Evolutionary conservation across 1,140 invertebrate species (phyloP), one percentile per base, ranked within the genome.

Genomic region (Adelges cooleyi): DNA sequence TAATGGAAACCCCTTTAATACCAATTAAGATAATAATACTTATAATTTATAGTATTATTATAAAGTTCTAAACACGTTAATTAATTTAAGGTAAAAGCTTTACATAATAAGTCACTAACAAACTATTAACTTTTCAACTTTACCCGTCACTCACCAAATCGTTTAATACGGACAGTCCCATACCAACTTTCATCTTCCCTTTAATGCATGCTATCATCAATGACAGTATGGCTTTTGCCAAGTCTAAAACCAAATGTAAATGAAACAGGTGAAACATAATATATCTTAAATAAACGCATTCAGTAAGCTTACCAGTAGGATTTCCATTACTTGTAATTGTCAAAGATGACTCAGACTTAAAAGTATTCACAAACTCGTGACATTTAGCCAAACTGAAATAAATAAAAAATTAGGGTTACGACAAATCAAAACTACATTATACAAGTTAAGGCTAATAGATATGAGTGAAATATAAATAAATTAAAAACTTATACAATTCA

Each of bases 181-280:
- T 13, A 1, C 8, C 33, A 13, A 20, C 22, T 62, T 62, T 62
- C 15, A 62, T 46, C 33, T 62, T 62, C 29, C 56, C 56, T 62
- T 62, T 62, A 15, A 62, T 48, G 33, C 56, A 62, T n/a, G 56
- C 56, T 48, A 48, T 62, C n/a, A 62, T 46, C 22, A 62, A 33
- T 22, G 56, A 62, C 15, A 62, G 42, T 22, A 62, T 46, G n/a
- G 23, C 42, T 33, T 62, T 62, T 13, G 56, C 42, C 25, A 62
- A 62, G 46, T 62, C 56, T 62, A 17, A 33, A 62, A 62, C 23
- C 13, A 40, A 38, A 38, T n/a, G n/a, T n/a, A n/a, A n/a, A n/a
- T n/a, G n/a, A n/a, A n/a, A n/a, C n/a, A n/a, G 11, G 5, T 33
- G 29, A 33, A 33, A 33, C 11, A 33, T 33, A 6, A 5, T 33